Evolutionary conservation across 2,888 invertebrate genomes (phyloP).

Genomic region (Lucinisca nassula): DNA sequence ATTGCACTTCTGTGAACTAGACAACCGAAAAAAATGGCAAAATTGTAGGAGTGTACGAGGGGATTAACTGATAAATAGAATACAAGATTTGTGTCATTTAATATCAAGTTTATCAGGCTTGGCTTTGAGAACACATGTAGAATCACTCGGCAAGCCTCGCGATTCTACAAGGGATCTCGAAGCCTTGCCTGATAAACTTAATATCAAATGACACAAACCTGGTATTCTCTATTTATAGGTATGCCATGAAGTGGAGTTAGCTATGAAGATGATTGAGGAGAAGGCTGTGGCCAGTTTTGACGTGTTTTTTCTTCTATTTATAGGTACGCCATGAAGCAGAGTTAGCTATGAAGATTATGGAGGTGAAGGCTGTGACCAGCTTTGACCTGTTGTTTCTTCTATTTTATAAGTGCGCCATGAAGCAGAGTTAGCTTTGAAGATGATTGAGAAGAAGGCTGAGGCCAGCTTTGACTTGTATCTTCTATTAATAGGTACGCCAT

Average conservation of each 20-base stretch:
- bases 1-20: too few species aligned
- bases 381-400: slow-evolving; percentile 95
- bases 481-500: slow-evolving; percentile 76
- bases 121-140: too few species aligned
- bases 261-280: slow-evolving; percentile 93
- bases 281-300: slow-evolving; percentile 93
- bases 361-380: slow-evolving; percentile 92
- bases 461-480: slow-evolving; percentile 93
- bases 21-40: too few species aligned
- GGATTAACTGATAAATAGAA: too few species aligned
- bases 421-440: slow-evolving; percentile 91
- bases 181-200: too few species aligned
- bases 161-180: too few species aligned
- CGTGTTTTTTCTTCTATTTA: slow-evolving; percentile 92
- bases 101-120: too few species aligned
- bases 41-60: too few species aligned
- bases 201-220: too few species aligned
- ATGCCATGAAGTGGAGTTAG: slow-evolving; percentile 91
- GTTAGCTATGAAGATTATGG: slow-evolving; percentile 92
- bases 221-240: too few species aligned
- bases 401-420: slow-evolving; percentile 91
- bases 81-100: too few species aligned
- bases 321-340: slow-evolving; percentile 91
- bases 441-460: slow-evolving; percentile 92
- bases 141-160: too few species aligned